Base-by-base conservation (phyloP, 2,797 vertebrate species). In the Muscicapa comitata region DNA sequence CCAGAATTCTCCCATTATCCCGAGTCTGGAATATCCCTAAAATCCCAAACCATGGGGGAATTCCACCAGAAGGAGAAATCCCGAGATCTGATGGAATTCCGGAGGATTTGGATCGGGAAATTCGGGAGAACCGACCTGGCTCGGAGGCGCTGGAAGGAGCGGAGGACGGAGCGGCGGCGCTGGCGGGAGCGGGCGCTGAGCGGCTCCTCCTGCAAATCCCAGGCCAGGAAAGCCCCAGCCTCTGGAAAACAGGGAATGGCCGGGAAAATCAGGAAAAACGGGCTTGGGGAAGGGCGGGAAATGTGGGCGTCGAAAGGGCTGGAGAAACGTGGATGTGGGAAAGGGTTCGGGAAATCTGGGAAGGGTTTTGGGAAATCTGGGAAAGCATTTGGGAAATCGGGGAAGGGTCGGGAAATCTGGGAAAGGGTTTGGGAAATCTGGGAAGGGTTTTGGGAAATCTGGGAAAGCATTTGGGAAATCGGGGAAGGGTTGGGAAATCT, bases 131-230 rank as follows among this genome's bases (percentile, higher is more conserved):
- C 3, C 10, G 2, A 75, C 73, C 73, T 76, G 73, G 37, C 8
- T 0, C 0, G 2, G 37, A 33, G 0, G 14, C 7, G 14, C 13
- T 4, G 58, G 11, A 62, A 7, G 24, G 1, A 0, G 24, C 3
- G 1, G 4, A 76, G 73, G 0, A 76, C 1, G 5, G 37, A 8
- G 1, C 6, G 18, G 6, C 47, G 45, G 7, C 4, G 47, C 9
- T 17, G 4, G 1, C 14, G 47, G 9, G 47, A 58, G 4, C 25
- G 0, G 7, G 58, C 6, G 71, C 71, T 38, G 4, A 74, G 71
- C 7, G 31, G 37, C 47, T 76, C 73, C 24, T 17, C 47, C 58
- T 2, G 47, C 37, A 76, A 2, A 2, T 2, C 73, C 73, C 2
- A 7, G 5, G 7, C 3, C 4, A 75, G 17, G 57, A 0, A 75